Conservation (phyloP, 2,113 vertebrate genomes). For the Uria lomvia region DNA sequence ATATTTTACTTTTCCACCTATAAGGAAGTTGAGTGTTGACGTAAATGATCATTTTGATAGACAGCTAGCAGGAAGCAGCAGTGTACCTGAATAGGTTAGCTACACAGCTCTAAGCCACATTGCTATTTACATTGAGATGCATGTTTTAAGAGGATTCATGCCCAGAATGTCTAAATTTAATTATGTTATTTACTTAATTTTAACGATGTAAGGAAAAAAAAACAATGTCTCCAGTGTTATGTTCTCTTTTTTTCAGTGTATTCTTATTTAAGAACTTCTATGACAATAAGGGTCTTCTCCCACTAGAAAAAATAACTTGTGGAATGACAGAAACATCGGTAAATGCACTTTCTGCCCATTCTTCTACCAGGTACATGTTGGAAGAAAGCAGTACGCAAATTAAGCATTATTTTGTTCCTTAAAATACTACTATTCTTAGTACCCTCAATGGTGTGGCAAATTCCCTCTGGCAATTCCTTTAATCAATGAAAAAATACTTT, state of each 20-base stretch:
- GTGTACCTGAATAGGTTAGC: neutral
- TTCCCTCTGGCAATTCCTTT: neutral
- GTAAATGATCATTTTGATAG: neutral
- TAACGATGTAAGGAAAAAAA: neutral
- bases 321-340: neutral
- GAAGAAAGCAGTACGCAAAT: neutral
- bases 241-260: neutral
- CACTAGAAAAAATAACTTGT: neutral
- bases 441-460: neutral
- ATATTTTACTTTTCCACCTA: neutral
- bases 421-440: neutral
- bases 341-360: neutral
- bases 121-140: neutral
- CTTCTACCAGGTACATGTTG: neutral
- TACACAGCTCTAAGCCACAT: neutral
- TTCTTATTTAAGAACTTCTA: neutral
- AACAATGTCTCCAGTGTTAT: fast-evolving
- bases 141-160: neutral
- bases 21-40: neutral
- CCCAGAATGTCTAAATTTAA: neutral
- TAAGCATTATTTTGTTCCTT: neutral
- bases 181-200: neutral
- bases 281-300: neutral
- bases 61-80: neutral
- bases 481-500: neutral